Evolutionary conservation across 2,113 vertebrate species (phyloP).

Genomic region (Thinocorus orbignyianus): DNA sequence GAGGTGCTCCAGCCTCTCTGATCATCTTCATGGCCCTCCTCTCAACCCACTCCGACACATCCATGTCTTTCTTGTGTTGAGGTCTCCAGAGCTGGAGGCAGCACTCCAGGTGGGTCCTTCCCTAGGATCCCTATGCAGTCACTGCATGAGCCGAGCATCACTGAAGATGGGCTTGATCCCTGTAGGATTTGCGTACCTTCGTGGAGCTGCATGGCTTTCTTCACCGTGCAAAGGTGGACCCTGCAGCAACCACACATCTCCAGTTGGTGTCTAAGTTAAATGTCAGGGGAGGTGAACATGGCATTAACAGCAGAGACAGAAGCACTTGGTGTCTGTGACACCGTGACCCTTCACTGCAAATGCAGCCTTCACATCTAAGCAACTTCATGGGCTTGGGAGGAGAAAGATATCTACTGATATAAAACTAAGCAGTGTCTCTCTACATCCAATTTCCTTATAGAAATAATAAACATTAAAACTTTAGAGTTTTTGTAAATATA

Average conservation of each 20-base stretch:
- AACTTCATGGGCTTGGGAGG: background rate
- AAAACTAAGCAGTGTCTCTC: background rate
- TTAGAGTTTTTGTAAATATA: background rate
- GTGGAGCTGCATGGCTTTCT: background rate
- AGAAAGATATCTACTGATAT: background rate
- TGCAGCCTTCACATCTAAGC: background rate
- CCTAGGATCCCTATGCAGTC: background rate
- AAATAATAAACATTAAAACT: background rate
- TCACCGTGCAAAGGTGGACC: background rate
- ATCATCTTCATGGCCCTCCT: background rate
- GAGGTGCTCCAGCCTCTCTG: background rate
- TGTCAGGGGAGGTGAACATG: background rate
- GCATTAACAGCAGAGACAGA: background rate
- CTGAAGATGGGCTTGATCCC: background rate
- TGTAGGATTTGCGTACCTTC: background rate
- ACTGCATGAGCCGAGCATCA: background rate
- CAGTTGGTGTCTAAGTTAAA: background rate
- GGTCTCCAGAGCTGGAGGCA: background rate
- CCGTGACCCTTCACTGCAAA: rapidly evolving
- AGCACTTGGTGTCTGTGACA: background rate
- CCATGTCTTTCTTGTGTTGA: background rate
- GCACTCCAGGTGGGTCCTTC: background rate
- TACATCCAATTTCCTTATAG: background rate
- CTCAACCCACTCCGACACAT: background rate
- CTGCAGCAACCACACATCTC: background rate